These are phyloP conservation scores for Odontocerum albicorne DNA, from an alignment of 2,888 invertebrate genomes.

Conservation along the genomic window DNA sequence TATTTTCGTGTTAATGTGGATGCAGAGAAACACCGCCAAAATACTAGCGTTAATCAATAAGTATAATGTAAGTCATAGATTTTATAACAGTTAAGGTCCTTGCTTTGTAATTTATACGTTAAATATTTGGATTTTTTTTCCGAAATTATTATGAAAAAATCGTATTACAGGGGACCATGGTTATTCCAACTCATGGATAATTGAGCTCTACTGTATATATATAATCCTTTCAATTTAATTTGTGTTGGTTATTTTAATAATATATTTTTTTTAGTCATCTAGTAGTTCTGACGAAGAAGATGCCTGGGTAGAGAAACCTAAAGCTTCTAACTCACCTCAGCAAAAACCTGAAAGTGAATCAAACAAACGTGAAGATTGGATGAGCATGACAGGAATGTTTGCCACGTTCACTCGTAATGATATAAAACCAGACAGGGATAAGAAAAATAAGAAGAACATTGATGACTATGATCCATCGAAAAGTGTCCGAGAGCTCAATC, in stretches of 20 bases:
- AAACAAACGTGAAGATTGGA: constrained; percentile 75
- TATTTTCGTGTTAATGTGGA: too few species aligned
- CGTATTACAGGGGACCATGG: too few species aligned
- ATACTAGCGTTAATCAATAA: too few species aligned
- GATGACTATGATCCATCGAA: constrained; percentile 70
- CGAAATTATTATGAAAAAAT: too few species aligned
- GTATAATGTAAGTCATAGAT: too few species aligned
- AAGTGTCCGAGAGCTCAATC: constrained; percentile 81
- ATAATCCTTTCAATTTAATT: not conserved
- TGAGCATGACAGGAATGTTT: constrained; percentile 64
- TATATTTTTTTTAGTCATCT: constrained; percentile 44
- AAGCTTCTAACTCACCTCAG: constrained; percentile 13
- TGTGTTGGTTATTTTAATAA: constrained; percentile 31
- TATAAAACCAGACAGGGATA: constrained; percentile 49
- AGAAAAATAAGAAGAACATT: constrained; percentile 56
- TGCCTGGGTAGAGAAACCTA: constrained; percentile 64
- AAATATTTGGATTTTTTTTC: too few species aligned
- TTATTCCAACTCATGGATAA: too few species aligned
- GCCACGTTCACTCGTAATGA: constrained; percentile 49
- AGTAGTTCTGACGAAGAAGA: constrained; percentile 45
- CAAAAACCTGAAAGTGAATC: constrained; percentile 5
- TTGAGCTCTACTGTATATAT: not conserved
- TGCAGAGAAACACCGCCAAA: too few species aligned
- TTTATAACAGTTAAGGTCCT: too few species aligned
- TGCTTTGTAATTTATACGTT: too few species aligned